Conservation (phyloP, 2,888 invertebrate species). For the Thereva unica region DNA sequence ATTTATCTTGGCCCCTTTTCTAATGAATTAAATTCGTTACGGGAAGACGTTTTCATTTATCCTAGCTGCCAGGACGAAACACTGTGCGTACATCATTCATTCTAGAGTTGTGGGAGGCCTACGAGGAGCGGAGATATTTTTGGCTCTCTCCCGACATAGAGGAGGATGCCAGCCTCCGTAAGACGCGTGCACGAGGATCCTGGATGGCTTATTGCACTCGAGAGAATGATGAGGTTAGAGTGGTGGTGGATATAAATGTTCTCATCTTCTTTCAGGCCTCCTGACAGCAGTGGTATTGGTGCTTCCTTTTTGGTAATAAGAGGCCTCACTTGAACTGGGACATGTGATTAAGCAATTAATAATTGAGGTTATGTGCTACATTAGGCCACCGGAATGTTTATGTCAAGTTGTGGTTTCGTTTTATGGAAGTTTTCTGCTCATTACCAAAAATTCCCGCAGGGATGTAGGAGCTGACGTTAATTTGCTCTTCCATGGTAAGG, state of each 20-base stretch:
- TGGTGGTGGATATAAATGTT: constrained; percentile 1
- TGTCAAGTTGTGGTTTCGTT: neutral
- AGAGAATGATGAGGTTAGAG: constrained; percentile 1
- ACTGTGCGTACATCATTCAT: constrained; percentile 11
- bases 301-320: neutral
- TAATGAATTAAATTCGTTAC: constrained; percentile 42
- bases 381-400: constrained; percentile 2
- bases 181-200: neutral
- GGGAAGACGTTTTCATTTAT: constrained; percentile 40
- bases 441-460: no score
- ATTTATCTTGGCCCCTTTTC: constrained; percentile 36
- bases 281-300: neutral
- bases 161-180: neutral
- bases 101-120: neutral
- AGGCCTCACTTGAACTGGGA: neutral
- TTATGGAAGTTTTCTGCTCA: neutral
- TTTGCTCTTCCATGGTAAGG: no score
- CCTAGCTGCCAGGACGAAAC: constrained; percentile 18
- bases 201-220: constrained; percentile 13
- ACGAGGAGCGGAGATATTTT: neutral
- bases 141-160: neutral
- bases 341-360: constrained; percentile 16
- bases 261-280: neutral
- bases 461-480: no score
- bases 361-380: constrained; percentile 8